Evolutionary conservation across 2,797 vertebrate species (phyloP), one percentile per base, ranked within the genome.

Genomic region (Myripristis jacobus): DNA sequence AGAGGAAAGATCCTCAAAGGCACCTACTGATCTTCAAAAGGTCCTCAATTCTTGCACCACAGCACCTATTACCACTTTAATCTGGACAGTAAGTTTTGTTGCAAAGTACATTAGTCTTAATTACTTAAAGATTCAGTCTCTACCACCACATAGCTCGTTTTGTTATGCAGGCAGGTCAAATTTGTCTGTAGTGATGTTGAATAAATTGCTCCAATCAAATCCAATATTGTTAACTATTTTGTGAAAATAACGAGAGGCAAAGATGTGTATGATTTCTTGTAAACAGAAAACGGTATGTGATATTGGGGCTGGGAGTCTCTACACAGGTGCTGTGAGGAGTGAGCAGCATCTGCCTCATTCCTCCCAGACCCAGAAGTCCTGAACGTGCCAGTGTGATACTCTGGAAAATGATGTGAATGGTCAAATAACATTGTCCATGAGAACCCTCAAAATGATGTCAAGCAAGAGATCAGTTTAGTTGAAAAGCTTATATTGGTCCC

Each of bases 401-500:
- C 63, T 74, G 59, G n/a, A 77, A 74, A 72, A 82, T 57, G 60
- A 85, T 67, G 68, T 70, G 66, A 81, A 82, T 48, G 55, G 36
- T 67, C 36, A 4, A 8, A 15, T 46, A 58, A 53, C 51, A 7
- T n/a, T 3, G n/a, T 46, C 56, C 21, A 31, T 50, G 55, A 27
- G 63, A 61, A 41, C 55, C 55, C 54, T 59, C 12, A 50, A 66
- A 70, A 82, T 52, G 47, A 77, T 82, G 50, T n/a, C 68, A 75
- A 83, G 75, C 52, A 71, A 70, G 27, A 63, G 25, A 80, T 82
- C 65, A 58, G 11, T 62, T 77, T 53, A 70, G 59, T 70, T 52
- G 2, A 65, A 84, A 71, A 44, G 72, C 72, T 80, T 77, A 53
- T 77, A 83, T 91, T 92, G 91, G 91, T 92, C 91, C 91, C 77